A percentile compares a stretch with the other conserved stretches of the same genome.
Evolutionary conservation across 1,140 invertebrate species (phyloP).

Genomic region (Drosophila virilis): DNA sequence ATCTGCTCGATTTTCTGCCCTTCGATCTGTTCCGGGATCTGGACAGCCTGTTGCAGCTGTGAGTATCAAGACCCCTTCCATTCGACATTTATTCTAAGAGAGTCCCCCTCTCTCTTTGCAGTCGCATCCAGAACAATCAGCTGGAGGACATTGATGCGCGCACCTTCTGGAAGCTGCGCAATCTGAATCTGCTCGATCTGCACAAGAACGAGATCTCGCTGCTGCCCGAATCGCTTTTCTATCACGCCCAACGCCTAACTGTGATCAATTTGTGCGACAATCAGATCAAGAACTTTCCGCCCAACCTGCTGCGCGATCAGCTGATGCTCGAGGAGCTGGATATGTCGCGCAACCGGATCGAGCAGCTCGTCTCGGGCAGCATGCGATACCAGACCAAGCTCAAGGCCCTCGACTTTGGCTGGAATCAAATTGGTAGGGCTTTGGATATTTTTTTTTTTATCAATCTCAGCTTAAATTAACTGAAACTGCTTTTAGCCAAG

Average conservation of each 20-base stretch:
- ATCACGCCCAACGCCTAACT: conserved; percentile 87
- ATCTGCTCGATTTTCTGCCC: conserved; percentile 91
- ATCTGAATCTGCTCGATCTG: conserved; percentile 89
- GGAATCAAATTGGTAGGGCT: conserved; percentile 85
- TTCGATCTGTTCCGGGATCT: conserved; percentile 90
- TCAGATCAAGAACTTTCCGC: conserved; percentile 86
- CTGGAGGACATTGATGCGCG: conserved; percentile 88
- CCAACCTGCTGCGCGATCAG: conserved; percentile 84
- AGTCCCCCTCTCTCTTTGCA: conserved; percentile 63
- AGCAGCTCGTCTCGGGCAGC: conserved; percentile 85
- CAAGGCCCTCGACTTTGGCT: conserved; percentile 86
- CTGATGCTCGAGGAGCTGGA: conserved; percentile 86
- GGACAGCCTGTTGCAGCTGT: conserved; percentile 89
- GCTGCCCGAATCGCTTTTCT: conserved; percentile 87
- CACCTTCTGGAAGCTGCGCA: conserved; percentile 88
- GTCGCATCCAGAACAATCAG: conserved; percentile 90
- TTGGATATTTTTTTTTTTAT: too few relatives aligned
- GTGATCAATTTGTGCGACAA: conserved; percentile 90
- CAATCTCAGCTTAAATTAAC: too few relatives aligned
- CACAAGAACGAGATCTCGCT: conserved; percentile 89
- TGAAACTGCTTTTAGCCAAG: conserved; percentile 36
- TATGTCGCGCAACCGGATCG: conserved; percentile 87
- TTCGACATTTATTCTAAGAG: background rate
- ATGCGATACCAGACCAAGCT: conserved; percentile 86
- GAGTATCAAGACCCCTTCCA: conserved; percentile 52